phyloP scores from a whole-genome alignment of 2,888 invertebrate genomes.

The Eupsilia transversa region DNA sequence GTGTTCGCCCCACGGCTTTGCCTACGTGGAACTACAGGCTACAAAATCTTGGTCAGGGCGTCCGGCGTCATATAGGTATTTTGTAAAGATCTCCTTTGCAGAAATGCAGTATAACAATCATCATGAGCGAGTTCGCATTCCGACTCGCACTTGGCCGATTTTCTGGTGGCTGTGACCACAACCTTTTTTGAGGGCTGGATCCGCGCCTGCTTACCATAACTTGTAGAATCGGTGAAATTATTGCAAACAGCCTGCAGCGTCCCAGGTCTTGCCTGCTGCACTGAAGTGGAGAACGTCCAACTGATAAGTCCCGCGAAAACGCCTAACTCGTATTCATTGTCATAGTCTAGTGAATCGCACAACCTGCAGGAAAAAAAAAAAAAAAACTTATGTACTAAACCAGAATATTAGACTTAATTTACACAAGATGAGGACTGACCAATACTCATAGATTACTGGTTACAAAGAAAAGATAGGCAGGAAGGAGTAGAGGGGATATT shows the following conservation, averaged over 20 bases:
- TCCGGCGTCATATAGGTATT: no score
- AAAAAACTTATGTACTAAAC: background rate
- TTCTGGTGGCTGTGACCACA: no score
- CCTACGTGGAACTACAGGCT: no score
- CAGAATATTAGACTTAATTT: background rate
- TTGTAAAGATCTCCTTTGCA: no score
- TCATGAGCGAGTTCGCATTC: no score
- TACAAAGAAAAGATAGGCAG: background rate
- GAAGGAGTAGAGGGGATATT: background rate
- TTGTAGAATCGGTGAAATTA: conserved; percentile 72
- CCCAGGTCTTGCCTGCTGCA: conserved; percentile 82
- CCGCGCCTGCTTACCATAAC: conserved; percentile 81
- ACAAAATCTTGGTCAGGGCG: no score
- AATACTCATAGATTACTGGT: background rate
- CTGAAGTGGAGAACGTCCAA: conserved; percentile 83
- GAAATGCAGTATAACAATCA: no score
- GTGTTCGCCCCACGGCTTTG: no score
- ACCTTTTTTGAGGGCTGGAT: no score
- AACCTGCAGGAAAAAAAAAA: conserved; percentile 73
- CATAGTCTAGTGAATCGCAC: conserved; percentile 79
- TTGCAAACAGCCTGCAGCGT: conserved; percentile 76
- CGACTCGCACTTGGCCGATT: no score
- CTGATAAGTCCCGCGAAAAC: conserved; percentile 84
- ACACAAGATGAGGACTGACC: no score
- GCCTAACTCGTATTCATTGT: conserved; percentile 78